Base-by-base conservation (phyloP, 2,888 invertebrate species). In the Drosophila vallismaia region DNA sequence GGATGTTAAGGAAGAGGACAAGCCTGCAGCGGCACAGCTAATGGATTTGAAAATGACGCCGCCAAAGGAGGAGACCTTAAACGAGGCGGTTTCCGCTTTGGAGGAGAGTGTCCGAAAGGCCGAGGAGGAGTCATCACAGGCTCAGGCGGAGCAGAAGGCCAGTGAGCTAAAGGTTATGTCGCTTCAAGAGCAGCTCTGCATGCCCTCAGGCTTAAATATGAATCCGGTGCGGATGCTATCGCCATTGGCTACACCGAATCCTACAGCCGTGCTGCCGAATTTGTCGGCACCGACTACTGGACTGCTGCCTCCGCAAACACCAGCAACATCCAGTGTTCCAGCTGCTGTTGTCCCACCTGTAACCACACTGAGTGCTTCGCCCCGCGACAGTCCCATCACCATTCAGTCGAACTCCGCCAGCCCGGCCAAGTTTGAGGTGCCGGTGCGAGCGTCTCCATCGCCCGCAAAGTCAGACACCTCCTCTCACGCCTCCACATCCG, bases 391-490 rank as follows among this genome's bases (percentile, higher is more conserved):
- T 72, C 91, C 92, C 12, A 91, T 91, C 8, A 91, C 91, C 28
- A 89, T 91, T 58, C 90, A 91, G 53, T 91, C 92, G 19, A 92
- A 90, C 67, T 91, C 92, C 1, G 90, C 91, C 24, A 92, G 92
- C 60, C 92, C 92, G 9, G 92, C 91, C 48, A 91, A 92, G 38
- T 94, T 93, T 59, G 94, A 94, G 88, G 90, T 94, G 45, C 93
- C 94, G 1, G 92, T 93, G 52, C 90, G 92, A 4, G 91, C 94
- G 59, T 94, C 94, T 75, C 94, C 94, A 3, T 93, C 94, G 38
- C 91, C 94, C 54, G 92, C 94, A 0, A 92, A 93, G 50, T 93
- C 94, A 7, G 93, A 94, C 38, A 93, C 94, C 72, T 93, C 94
- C 5, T 93, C 94, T 1, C 90, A 89, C n/a, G 88, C 89, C 38